Evolutionary conservation across 2,113 vertebrate genomes (phyloP), one percentile per base, ranked within the genome.

Genomic region (Rhynchomys soricoides): DNA sequence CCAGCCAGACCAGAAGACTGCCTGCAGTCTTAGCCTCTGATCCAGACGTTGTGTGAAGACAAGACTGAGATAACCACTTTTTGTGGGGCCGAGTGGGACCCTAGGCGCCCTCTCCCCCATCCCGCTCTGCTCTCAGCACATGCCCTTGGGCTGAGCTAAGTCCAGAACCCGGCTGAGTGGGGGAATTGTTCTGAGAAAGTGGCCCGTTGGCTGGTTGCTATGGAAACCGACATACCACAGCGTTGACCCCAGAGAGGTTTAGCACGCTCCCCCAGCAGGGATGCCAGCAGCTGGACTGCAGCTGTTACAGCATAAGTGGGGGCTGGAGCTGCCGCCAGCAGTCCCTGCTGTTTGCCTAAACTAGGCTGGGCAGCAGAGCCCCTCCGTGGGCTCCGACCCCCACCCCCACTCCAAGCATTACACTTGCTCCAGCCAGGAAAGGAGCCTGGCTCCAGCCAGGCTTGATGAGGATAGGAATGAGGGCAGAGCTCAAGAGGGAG

Each of bases 211-310:
- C 98, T 97, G 98, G 99, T 99, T 99, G 99, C 99, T 98, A 99
- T 98, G 98, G 99, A 99, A 99, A 99, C 99, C 98, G 98, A 99
- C 99, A 99, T 99, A 99, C 99, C 99, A 99, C 98, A 99, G 98
- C 98, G 99, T 98, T 99, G 99, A 99, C 99, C 99, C 99, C 98
- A 96, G 99, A 99, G 99, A 99, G 99, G 99, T 99, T 98, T 98
- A 98, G 98, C 98, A 98, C 98, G 98, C 98, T 98, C 98, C 98
- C 98, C 98, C 99, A 99, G 99, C 98, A 98, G 98, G 98, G 98
- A 97, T 98, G 98, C 99, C 98, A 98, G 99, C 99, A 99, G 99
- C 99, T 99, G 99, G 99, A 99, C 98, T 98, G 99, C 99, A 99
- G 99, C 99, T 99, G 99, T 99, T 99, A 98, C 98, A 94, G 96